phyloP scores from a whole-genome alignment of 1,140 invertebrate species.

The Drosophila micromelanica region DNA sequence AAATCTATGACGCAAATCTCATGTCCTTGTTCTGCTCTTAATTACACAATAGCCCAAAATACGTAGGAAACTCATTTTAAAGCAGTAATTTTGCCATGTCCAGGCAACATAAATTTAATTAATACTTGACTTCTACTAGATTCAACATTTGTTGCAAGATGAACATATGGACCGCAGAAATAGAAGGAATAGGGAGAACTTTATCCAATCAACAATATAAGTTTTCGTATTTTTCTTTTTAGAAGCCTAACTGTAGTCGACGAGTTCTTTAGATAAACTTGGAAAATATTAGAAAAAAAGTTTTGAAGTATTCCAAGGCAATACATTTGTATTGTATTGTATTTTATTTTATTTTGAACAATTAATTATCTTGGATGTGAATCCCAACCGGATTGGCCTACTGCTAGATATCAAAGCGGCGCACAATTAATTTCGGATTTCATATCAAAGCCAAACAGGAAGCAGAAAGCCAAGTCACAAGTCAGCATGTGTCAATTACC shows the following conservation, averaged over 20 bases:
- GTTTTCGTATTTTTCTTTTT: too few species aligned
- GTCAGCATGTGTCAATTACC: conserved; percentile 79
- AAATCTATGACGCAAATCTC: not conserved
- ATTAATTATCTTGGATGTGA: conserved; percentile 1
- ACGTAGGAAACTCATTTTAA: not conserved
- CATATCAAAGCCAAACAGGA: conserved; percentile 6
- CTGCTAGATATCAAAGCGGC: not conserved
- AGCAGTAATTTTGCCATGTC: too few species aligned
- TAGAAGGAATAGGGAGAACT: too few species aligned
- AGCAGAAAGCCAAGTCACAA: conserved; percentile 23
- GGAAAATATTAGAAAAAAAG: not conserved
- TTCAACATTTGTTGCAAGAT: too few species aligned
- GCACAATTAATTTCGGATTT: conserved; percentile 44
- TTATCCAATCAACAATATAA: too few species aligned
- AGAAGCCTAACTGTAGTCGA: too few species aligned
- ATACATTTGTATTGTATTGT: too few species aligned
- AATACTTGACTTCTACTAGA: not conserved
- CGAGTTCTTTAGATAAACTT: too few species aligned
- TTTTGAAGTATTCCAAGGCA: not conserved
- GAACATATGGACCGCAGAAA: too few species aligned
- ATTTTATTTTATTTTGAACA: too few species aligned
- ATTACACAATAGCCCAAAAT: not conserved
- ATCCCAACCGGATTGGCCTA: not conserved
- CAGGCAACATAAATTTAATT: not conserved
- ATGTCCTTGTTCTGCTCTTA: not conserved